Percentiles rank a stretch among this genome's conserved stretches.
These are phyloP conservation scores for Amblyraja radiata DNA, from an alignment of 2,797 vertebrate species.

Conservation along the genomic window DNA sequence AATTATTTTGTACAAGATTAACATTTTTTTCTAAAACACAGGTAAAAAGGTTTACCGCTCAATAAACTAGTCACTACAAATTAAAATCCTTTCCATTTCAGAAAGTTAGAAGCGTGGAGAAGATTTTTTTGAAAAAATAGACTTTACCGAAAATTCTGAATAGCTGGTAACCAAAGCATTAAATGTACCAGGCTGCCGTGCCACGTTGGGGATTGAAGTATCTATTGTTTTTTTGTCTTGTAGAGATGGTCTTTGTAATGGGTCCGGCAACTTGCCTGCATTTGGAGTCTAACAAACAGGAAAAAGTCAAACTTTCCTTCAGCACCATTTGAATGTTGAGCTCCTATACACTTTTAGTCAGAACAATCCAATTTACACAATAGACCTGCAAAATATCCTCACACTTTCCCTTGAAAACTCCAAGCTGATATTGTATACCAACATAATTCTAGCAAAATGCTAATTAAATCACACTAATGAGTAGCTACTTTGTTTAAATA, in stretches of 20 bases:
- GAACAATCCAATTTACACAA: not conserved
- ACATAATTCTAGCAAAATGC: not conserved
- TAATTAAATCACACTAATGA: not conserved
- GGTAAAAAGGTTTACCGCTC: not conserved
- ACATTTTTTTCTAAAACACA: not conserved
- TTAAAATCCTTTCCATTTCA: not conserved
- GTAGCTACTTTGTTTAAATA: not conserved
- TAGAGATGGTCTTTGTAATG: not conserved
- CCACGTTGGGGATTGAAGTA: too few species aligned
- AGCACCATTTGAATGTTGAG: not conserved
- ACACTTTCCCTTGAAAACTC: not conserved
- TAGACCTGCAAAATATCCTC: not conserved
- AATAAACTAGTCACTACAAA: not conserved
- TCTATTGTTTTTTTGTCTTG: not conserved
- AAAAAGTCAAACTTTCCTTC: not conserved
- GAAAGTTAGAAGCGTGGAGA: not conserved
- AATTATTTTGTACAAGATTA: not conserved
- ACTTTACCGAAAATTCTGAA: constrained; percentile 27
- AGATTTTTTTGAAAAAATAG: not conserved
- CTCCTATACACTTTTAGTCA: not conserved
- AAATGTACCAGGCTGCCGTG: not conserved
- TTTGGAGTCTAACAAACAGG: constrained; percentile 13
- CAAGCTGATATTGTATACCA: not conserved
- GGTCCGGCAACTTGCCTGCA: not conserved
- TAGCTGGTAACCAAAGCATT: not conserved